Conservation (phyloP, 1,140 invertebrate species). For the Drosophila yakuba region DNA sequence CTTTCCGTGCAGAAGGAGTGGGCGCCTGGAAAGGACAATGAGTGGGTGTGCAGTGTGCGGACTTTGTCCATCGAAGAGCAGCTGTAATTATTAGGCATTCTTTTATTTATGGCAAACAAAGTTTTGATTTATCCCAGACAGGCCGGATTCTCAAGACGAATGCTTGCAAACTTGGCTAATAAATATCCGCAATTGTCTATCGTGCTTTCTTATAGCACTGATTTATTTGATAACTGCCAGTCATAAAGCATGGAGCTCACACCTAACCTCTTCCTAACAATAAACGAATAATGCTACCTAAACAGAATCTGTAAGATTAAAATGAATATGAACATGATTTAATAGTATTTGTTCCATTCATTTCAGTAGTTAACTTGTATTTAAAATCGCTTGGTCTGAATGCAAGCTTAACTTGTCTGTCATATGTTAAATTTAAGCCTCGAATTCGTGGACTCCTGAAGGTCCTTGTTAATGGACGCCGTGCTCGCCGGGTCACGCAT, state of each 20-base stretch:
- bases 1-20: slow-evolving; percentile 23
- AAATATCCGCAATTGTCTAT: slow-evolving; percentile 36
- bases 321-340: too few relatives aligned
- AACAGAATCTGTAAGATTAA: too few relatives aligned
- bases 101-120: slow-evolving; percentile 72
- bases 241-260: slow-evolving; percentile 15
- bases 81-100: slow-evolving; percentile 74
- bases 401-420: slow-evolving; percentile 18
- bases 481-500: slow-evolving; percentile 35
- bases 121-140: slow-evolving; percentile 67
- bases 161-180: slow-evolving; percentile 22
- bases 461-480: slow-evolving; percentile 24
- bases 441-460: slow-evolving; percentile 7
- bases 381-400: neutral
- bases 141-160: slow-evolving; percentile 29
- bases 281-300: too few relatives aligned
- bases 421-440: slow-evolving; percentile 31
- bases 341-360: too few relatives aligned
- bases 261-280: too few relatives aligned
- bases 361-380: too few relatives aligned
- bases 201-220: slow-evolving; percentile 6
- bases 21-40: neutral
- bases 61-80: slow-evolving; percentile 16
- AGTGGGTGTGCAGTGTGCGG: neutral
- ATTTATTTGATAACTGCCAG: slow-evolving; percentile 44